phyloP scores from a whole-genome alignment of 2,797 vertebrate species.

The Delichon dasypus region DNA sequence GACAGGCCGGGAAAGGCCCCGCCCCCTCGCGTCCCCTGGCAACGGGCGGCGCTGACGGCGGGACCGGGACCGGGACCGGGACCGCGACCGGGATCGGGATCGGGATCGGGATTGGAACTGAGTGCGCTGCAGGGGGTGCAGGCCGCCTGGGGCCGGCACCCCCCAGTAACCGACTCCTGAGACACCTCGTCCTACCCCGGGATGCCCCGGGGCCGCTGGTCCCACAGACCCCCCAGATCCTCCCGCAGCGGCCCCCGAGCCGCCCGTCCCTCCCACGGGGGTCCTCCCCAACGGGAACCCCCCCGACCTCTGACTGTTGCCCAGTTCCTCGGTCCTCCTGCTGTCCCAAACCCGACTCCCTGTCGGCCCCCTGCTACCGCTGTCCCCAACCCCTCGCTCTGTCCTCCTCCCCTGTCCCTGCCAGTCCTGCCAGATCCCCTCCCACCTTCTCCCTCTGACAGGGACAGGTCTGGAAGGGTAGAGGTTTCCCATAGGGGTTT shows the following conservation, averaged over 20 bases:
- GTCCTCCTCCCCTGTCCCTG: neutral
- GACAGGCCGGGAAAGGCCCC: neutral
- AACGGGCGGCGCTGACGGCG: neutral
- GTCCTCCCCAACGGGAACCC: neutral
- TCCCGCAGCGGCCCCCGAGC: neutral
- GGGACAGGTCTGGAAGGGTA: neutral
- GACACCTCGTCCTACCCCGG: no score
- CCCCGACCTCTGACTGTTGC: neutral
- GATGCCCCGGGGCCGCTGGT: neutral
- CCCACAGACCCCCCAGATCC: neutral
- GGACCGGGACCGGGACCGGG: rapidly evolving
- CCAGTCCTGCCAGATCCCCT: neutral
- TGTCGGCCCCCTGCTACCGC: no score
- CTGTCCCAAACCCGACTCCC: neutral
- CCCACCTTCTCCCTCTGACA: neutral
- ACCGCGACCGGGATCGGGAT: rapidly evolving
- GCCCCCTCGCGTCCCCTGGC: neutral
- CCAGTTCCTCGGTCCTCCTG: neutral
- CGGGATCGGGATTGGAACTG: rapidly evolving
- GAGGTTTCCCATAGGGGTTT: neutral
- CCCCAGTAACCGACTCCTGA: neutral
- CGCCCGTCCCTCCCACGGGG: neutral
- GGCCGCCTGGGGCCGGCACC: neutral
- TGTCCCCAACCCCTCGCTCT: neutral
- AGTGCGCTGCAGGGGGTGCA: neutral